phyloP scores from a whole-genome alignment of 2,888 invertebrate genomes.

The Andrena praecox region DNA sequence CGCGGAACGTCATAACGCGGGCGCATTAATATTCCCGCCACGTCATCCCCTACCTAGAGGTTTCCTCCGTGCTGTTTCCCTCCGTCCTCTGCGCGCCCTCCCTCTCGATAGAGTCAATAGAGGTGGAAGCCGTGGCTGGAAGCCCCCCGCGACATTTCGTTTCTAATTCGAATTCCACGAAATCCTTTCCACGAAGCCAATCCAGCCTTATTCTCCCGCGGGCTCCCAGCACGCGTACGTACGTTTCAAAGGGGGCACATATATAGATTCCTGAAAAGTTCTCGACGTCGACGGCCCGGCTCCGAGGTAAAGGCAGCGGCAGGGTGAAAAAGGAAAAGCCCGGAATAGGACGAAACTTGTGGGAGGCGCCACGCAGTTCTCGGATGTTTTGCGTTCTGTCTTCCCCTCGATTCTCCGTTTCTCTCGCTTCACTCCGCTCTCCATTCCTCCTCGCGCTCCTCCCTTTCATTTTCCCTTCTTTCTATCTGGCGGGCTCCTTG shows the following conservation, averaged over 20 bases:
- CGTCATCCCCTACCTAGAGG: slow-evolving; percentile 40
- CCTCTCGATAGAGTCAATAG: slow-evolving; percentile 59
- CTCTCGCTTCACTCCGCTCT: slow-evolving; percentile 17
- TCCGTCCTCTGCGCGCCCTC: not conserved
- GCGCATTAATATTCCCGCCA: slow-evolving; percentile 66
- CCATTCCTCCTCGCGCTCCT: not conserved
- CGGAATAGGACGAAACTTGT: slow-evolving; percentile 68
- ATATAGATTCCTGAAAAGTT: slow-evolving; percentile 72
- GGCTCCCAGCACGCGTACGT: slow-evolving; percentile 22
- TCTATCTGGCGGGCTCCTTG: slow-evolving; percentile 30
- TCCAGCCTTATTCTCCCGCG: slow-evolving; percentile 61
- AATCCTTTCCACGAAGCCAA: slow-evolving; percentile 69
- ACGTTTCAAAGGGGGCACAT: slow-evolving; percentile 62
- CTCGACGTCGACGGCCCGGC: slow-evolving; percentile 38
- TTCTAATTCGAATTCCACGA: slow-evolving; percentile 71
- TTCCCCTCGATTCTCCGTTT: slow-evolving; percentile 29
- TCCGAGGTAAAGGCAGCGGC: slow-evolving; percentile 15
- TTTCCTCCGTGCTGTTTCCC: slow-evolving; percentile 17
- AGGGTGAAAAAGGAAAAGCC: slow-evolving; percentile 57
- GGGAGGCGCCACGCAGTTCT: slow-evolving; percentile 63
- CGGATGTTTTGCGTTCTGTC: slow-evolving; percentile 72
- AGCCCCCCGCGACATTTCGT: slow-evolving; percentile 62
- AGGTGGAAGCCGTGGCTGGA: slow-evolving; percentile 43
- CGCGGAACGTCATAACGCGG: slow-evolving; percentile 54
- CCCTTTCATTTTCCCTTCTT: slow-evolving; percentile 37